A percentile compares a stretch with the other conserved stretches of the same genome.
Evolutionary conservation across 2,888 invertebrate species (phyloP).

Genomic region (Stenoptilia bipunctidactyla): DNA sequence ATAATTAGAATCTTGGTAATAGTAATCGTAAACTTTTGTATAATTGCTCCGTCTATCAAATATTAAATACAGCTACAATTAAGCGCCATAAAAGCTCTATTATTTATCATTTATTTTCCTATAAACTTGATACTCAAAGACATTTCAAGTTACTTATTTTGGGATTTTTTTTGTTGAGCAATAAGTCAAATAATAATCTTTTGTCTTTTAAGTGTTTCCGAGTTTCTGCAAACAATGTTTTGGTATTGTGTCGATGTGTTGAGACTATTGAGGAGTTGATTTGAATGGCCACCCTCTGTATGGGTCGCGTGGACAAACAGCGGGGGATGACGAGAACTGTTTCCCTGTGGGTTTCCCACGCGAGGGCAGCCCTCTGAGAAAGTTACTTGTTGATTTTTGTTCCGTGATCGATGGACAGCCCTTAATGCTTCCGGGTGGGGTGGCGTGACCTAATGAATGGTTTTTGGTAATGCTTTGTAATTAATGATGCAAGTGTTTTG

Average conservation of each 20-base stretch:
- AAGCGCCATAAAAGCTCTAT: not conserved
- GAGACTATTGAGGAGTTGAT: not conserved
- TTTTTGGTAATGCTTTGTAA: too few relatives aligned
- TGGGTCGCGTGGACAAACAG: constrained; percentile 50
- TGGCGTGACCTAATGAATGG: too few relatives aligned
- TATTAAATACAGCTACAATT: not conserved
- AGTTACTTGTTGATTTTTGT: constrained; percentile 58
- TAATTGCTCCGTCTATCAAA: not conserved
- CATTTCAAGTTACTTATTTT: too few relatives aligned
- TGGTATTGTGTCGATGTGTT: not conserved
- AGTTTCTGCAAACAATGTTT: not conserved
- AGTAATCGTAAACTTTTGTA: not conserved
- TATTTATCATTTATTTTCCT: not conserved
- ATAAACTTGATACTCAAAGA: too few relatives aligned
- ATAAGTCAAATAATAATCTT: too few relatives aligned
- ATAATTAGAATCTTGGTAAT: too few relatives aligned
- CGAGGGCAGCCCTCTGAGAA: constrained; percentile 37
- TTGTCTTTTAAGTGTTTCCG: too few relatives aligned
- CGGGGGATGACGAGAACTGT: constrained; percentile 50
- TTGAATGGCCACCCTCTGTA: constrained; percentile 27
- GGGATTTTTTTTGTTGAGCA: too few relatives aligned
- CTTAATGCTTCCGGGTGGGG: too few relatives aligned
- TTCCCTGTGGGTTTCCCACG: constrained; percentile 58
- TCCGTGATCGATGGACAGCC: constrained; percentile 31
- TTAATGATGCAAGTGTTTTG: too few relatives aligned